Conservation (phyloP, 2,888 invertebrate species). For the Philaethria dido region DNA sequence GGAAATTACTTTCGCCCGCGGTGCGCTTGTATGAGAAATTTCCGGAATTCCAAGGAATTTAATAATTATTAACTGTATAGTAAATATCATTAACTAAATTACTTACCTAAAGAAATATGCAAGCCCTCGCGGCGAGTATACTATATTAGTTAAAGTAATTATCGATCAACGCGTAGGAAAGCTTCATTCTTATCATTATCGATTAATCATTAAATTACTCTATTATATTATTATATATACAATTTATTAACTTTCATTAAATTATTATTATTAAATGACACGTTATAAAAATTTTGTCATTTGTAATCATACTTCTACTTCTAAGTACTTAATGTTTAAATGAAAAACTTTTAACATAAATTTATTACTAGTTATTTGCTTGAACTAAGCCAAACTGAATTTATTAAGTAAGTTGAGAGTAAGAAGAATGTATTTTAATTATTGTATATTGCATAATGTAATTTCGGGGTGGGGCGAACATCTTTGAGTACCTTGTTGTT, state of each 20-base stretch:
- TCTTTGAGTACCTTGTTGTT: slow-evolving; percentile 53
- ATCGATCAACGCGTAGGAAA: slow-evolving; percentile 84
- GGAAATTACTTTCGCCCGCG: slow-evolving; percentile 57
- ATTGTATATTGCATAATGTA: slow-evolving; percentile 76
- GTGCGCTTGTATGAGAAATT: slow-evolving; percentile 70
- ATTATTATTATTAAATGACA: slow-evolving; percentile 84
- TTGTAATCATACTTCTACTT: slow-evolving; percentile 84
- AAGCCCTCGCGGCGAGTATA: slow-evolving; percentile 82
- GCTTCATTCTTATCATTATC: slow-evolving; percentile 85
- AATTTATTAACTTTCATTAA: slow-evolving; percentile 84
- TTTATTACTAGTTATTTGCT: slow-evolving; percentile 84
- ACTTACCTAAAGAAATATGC: slow-evolving; percentile 72
- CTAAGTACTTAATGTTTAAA: slow-evolving; percentile 82
- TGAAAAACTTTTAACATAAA: slow-evolving; percentile 82
- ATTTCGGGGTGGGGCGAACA: slow-evolving; percentile 54
- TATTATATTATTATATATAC: slow-evolving; percentile 84
- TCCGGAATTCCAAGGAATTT: slow-evolving; percentile 79
- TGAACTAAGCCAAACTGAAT: slow-evolving; percentile 84
- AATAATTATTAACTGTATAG: slow-evolving; percentile 76
- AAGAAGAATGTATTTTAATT: slow-evolving; percentile 83
- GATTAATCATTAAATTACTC: slow-evolving; percentile 84
- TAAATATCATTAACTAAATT: slow-evolving; percentile 78
- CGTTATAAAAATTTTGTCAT: slow-evolving; percentile 84
- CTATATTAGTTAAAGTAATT: slow-evolving; percentile 87
- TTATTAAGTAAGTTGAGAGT: slow-evolving; percentile 84